phyloP scores from a whole-genome alignment of 2,888 invertebrate genomes.

The Trimorus sp. region DNA sequence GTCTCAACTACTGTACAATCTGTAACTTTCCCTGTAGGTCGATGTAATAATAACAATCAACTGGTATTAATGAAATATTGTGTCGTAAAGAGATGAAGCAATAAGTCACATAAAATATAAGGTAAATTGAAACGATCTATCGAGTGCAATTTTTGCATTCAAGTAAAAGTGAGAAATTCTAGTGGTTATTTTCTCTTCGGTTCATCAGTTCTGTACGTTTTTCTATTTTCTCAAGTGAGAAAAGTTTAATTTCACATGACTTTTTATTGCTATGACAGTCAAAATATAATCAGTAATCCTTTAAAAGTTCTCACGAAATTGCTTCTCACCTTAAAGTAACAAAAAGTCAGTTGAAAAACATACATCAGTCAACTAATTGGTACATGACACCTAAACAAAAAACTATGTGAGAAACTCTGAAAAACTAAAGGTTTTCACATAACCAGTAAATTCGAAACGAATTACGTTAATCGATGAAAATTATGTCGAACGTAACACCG shows the following conservation, averaged over 20 bases:
- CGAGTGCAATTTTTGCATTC: too few species aligned
- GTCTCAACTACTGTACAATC: conserved; percentile 13
- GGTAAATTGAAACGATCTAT: too few species aligned
- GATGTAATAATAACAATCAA: conserved; percentile 15
- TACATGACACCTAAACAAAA: conserved; percentile 31
- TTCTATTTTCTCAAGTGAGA: not conserved
- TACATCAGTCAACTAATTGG: conserved; percentile 43
- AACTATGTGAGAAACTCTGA: conserved; percentile 28
- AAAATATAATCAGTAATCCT: conserved; percentile 22
- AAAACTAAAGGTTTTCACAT: conserved; percentile 38
- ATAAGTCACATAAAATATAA: not conserved
- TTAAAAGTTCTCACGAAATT: conserved; percentile 37
- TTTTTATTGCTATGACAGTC: conserved; percentile 10
- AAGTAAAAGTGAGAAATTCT: too few species aligned
- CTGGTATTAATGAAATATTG: conserved; percentile 14
- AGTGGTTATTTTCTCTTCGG: too few species aligned
- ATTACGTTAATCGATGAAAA: conserved; percentile 33
- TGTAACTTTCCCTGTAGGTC: conserved; percentile 13
- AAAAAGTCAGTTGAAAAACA: conserved; percentile 9
- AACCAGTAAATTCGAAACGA: conserved; percentile 28
- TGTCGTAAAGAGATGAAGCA: not conserved
- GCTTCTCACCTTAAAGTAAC: conserved; percentile 38
- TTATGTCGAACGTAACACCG: conserved; percentile 6
- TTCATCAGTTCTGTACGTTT: not conserved
- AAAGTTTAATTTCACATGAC: not conserved